Evolutionary conservation across 2,113 vertebrate species (phyloP).

Genomic region (Cyanoliseus patagonus): DNA sequence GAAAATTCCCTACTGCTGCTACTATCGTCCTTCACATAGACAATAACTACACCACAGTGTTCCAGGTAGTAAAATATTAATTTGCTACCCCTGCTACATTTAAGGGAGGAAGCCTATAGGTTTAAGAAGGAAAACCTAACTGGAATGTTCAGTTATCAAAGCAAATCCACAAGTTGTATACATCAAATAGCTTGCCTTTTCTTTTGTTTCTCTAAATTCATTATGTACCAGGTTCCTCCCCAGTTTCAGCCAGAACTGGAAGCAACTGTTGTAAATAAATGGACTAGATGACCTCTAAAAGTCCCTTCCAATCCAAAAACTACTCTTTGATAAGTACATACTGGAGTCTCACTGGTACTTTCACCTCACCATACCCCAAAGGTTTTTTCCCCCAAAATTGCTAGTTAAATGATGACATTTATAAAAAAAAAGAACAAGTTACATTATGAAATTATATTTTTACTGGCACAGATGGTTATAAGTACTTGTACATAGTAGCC

Average conservation of each 20-base stretch:
- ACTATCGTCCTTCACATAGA: background rate
- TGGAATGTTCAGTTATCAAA: background rate
- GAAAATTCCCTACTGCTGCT: background rate
- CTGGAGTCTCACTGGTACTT: background rate
- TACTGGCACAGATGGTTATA: background rate
- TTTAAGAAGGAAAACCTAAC: background rate
- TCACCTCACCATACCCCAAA: background rate
- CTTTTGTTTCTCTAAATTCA: background rate
- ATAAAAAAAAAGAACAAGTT: background rate
- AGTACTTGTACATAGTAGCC: background rate
- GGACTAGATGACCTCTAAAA: background rate
- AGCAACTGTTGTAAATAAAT: background rate
- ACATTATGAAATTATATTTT: background rate
- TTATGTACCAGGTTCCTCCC: background rate
- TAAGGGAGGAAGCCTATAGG: background rate
- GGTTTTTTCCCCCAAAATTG: background rate
- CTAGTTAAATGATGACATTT: background rate
- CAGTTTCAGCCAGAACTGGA: background rate
- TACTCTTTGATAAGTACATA: background rate
- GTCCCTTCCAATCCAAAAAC: background rate
- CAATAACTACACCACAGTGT: rapidly evolving
- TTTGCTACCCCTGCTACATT: background rate
- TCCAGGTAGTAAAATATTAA: background rate
- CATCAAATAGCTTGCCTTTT: background rate
- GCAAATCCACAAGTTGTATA: background rate